phyloP scores from a whole-genome alignment of 92 coral and sea anemone species.

The Heliopora coerulea region DNA sequence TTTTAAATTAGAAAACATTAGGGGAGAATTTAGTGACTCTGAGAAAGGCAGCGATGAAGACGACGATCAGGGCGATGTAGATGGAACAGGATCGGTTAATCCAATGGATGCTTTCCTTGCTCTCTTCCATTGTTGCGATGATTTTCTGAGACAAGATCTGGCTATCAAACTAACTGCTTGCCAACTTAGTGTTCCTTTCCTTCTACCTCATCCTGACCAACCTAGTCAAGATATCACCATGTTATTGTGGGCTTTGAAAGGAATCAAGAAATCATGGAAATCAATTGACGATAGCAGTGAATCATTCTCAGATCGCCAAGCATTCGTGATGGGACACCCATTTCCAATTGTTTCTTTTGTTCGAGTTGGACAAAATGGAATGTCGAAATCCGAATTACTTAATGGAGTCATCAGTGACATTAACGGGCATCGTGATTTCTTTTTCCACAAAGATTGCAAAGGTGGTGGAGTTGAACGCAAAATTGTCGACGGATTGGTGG shows the following conservation, averaged over 20 bases:
- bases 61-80: slow-evolving; percentile 6
- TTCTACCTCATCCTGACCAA: slow-evolving; percentile 18
- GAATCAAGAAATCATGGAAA: slow-evolving; percentile 41
- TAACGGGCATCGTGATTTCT: slow-evolving; percentile 30
- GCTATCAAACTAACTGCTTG: slow-evolving; percentile 27
- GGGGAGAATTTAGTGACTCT: not conserved
- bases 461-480: slow-evolving; percentile 27
- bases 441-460: slow-evolving; percentile 43
- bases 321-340: slow-evolving; percentile 30
- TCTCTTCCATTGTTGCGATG: slow-evolving; percentile 23
- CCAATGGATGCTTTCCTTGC: slow-evolving; percentile 42
- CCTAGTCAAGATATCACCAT: slow-evolving; percentile 12
- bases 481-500: slow-evolving; percentile 36
- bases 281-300: not conserved
- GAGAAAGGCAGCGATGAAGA: slow-evolving; percentile 5
- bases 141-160: slow-evolving; percentile 30
- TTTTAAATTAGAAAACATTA: slow-evolving; percentile 11
- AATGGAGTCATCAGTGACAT: slow-evolving; percentile 31
- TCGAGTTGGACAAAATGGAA: slow-evolving; percentile 14
- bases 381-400: slow-evolving; percentile 15
- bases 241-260: slow-evolving; percentile 35
- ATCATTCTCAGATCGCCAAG: not conserved
- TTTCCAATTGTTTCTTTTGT: slow-evolving; percentile 35
- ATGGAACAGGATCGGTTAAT: slow-evolving; percentile 6
- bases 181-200: slow-evolving; percentile 39